phyloP scores from a whole-genome alignment of 2,113 vertebrate species.

The Myrmophylax atrothorax region DNA sequence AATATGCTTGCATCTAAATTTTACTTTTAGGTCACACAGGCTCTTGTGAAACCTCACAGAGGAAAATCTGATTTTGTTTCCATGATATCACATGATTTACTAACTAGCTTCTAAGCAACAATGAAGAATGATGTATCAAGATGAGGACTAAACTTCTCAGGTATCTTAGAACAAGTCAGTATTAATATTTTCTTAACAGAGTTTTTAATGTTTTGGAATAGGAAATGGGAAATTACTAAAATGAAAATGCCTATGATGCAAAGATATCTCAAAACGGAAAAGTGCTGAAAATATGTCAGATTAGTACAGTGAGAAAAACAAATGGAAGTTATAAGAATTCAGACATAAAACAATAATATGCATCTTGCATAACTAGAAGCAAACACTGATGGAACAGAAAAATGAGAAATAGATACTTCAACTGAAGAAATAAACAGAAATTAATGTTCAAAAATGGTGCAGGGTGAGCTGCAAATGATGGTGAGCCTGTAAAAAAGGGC shows the following conservation, averaged over 20 bases:
- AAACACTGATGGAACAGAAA: neutral
- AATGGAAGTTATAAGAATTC: neutral
- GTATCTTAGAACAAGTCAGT: neutral
- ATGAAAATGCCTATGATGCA: neutral
- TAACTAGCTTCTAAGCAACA: neutral
- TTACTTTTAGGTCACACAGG: neutral
- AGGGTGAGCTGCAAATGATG: neutral
- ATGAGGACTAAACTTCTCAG: neutral
- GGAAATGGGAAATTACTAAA: neutral
- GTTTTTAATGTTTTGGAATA: neutral
- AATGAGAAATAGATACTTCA: neutral
- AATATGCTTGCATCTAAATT: neutral
- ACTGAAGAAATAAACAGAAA: neutral
- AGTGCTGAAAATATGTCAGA: neutral
- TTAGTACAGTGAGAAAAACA: neutral
- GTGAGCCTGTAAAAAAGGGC: neutral
- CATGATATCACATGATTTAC: neutral
- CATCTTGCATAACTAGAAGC: neutral
- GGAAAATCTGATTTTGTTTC: neutral
- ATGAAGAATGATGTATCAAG: neutral
- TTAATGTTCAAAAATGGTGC: neutral
- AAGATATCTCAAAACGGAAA: neutral
- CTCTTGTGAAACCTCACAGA: neutral
- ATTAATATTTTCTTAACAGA: neutral
- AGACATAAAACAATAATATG: neutral